These are phyloP conservation scores for Caloenas nicobarica DNA, from an alignment of 2,113 vertebrate genomes.

Conservation along the genomic window DNA sequence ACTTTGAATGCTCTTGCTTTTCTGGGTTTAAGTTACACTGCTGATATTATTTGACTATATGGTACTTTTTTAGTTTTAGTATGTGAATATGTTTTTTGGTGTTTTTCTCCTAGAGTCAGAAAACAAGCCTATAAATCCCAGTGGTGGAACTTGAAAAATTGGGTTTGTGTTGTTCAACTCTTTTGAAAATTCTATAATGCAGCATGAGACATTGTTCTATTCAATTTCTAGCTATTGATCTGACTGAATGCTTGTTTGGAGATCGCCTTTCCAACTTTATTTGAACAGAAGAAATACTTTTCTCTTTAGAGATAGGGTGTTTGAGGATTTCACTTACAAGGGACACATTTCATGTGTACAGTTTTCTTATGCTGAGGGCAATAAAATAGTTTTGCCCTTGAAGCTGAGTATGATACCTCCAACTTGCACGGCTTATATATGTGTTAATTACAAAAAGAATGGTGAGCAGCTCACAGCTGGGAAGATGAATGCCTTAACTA, in stretches of 20 bases:
- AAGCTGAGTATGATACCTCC: background rate
- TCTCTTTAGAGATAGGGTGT: conserved; percentile 19
- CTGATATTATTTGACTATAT: background rate
- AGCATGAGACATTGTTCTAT: conserved; percentile 69
- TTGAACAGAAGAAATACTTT: conserved; percentile 63
- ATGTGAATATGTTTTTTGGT: background rate
- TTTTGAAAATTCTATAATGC: conserved; percentile 77
- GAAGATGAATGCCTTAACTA: background rate
- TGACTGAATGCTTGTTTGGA: conserved; percentile 63
- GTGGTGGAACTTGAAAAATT: conserved; percentile 64
- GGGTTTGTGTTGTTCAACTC: conserved; percentile 44
- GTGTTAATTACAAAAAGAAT: conserved; percentile 2
- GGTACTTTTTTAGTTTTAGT: background rate
- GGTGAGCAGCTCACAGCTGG: background rate
- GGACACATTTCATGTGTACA: background rate
- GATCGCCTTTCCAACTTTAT: conserved; percentile 67
- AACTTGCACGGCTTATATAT: background rate
- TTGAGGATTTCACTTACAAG: conserved; percentile 29
- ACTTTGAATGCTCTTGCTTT: background rate
- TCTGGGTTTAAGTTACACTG: background rate
- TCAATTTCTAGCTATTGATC: conserved; percentile 75
- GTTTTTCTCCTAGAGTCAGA: background rate
- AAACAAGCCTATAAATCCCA: conserved; percentile 62
- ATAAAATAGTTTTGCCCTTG: conserved; percentile 28
- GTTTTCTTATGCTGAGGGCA: conserved; percentile 35